Base-by-base conservation (phyloP, 2,888 invertebrate genomes). In the Agelastica alni region DNA sequence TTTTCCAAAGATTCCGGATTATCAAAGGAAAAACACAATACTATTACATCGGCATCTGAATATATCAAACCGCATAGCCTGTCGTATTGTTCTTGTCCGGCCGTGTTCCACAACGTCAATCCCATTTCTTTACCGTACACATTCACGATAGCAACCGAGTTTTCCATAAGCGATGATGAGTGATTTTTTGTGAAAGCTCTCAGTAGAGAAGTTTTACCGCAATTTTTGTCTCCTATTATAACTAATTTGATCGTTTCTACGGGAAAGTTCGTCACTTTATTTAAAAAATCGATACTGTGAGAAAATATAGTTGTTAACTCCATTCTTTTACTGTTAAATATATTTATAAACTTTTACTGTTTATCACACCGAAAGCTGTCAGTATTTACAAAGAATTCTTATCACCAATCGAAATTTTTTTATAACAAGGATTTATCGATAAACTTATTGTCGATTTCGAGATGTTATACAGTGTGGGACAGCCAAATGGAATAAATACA, bases 71-170 rank as follows among this genome's bases (percentile, higher is more conserved):
- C 20, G 4, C 37, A 39, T 12, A 39, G 4, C 10, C 37, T 12
- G 10, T 39, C 37, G 10, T 18, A 39, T 20, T 18, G 37, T 39
- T 39, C 37, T 39, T 39, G 37, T 39, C 37, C 37, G 7, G 37
- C 37, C 3, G 37, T 39, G 20, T 39, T 39, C 37, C 37, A 39
- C 12, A 39, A 6, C 2, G 37, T 20, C 7, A 39, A 20, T 13
- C 20, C 37, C 6, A 39, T 39, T 18, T 39, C 37, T 14, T 39
- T 39, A 6, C 18, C 37, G 4, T 9, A 2, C n/a, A 20, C 6
- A 6, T 20, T 39, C 4, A 39, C 37, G 7, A 20, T 10, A 6
- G 20, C 37, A 7, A 39, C 2, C n/a, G 37, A 17, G 10, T 39
- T 20, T 39, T 39, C 37, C 12, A 39, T 12, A 39, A 37, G 17